These are phyloP conservation scores for Pseudoatta argentina DNA, from an alignment of 1,140 invertebrate species.

Conservation along the genomic window DNA sequence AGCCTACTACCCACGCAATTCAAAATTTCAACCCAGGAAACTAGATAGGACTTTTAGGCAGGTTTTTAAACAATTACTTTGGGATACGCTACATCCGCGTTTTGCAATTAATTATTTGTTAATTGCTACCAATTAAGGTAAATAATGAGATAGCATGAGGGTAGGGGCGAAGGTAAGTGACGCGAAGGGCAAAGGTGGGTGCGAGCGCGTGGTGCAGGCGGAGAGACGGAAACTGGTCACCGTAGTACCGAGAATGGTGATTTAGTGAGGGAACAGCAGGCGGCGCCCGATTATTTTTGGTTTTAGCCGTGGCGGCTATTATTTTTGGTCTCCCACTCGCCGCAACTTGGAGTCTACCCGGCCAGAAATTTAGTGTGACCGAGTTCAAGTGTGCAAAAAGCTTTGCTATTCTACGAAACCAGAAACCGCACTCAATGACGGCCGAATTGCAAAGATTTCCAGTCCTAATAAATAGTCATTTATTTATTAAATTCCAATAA, in stretches of 20 bases:
- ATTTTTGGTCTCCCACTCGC: constrained; percentile 81
- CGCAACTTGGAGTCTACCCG: constrained; percentile 76
- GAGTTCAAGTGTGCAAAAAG: constrained; percentile 73
- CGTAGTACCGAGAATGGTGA: constrained; percentile 77
- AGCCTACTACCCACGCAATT: background rate
- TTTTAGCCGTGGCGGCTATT: constrained; percentile 82
- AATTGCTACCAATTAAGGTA: constrained; percentile 82
- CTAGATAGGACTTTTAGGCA: background rate
- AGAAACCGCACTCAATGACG: constrained; percentile 33
- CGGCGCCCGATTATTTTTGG: constrained; percentile 85
- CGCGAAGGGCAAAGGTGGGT: constrained; percentile 55
- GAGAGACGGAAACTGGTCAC: constrained; percentile 72
- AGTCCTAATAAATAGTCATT: constrained; percentile 30
- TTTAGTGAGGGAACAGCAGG: constrained; percentile 83
- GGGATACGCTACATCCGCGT: background rate
- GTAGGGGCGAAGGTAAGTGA: constrained; percentile 54
- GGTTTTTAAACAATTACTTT: constrained; percentile 75
- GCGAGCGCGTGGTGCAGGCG: constrained; percentile 14
- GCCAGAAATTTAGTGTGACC: constrained; percentile 78
- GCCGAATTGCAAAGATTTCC: constrained; percentile 62
- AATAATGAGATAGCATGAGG: constrained; percentile 78
- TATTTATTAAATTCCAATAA: constrained; percentile 1
- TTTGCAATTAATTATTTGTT: constrained; percentile 80
- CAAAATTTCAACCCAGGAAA: background rate
- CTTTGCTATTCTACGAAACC: constrained; percentile 59